A percentile compares a stretch with the other conserved stretches of the same genome.
Conservation (phyloP, 2,113 vertebrate genomes). For the Phoxinus phoxinus region DNA sequence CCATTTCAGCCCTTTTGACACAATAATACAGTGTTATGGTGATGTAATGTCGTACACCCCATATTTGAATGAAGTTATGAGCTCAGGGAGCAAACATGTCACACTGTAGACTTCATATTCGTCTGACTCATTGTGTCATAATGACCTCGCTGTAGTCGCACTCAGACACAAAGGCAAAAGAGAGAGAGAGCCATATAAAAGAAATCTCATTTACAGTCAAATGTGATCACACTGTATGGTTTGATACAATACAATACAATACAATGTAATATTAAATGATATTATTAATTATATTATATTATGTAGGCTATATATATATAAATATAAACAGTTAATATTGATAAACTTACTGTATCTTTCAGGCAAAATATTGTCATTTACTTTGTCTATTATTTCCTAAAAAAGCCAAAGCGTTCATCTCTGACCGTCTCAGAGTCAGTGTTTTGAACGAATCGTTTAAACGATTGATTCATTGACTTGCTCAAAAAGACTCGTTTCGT, state of each 20-base stretch:
- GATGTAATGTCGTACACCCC: constrained; percentile 40
- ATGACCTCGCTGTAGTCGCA: not conserved
- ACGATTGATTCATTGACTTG: not conserved
- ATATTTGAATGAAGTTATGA: constrained; percentile 44
- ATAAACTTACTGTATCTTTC: not conserved
- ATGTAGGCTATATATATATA: too few species aligned
- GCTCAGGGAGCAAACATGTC: constrained; percentile 18
- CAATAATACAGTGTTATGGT: constrained; percentile 37
- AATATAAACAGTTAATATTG: not conserved
- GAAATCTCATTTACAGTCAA: not conserved
- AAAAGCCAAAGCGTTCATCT: not conserved
- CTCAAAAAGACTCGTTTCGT: too few species aligned
- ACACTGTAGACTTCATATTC: constrained; percentile 29
- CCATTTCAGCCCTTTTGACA: constrained; percentile 28
- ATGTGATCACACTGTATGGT: not conserved
- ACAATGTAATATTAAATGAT: too few species aligned
- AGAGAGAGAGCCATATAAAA: constrained; percentile 7
- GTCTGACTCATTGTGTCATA: constrained; percentile 37
- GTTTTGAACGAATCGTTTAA: not conserved
- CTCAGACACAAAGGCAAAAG: not conserved
- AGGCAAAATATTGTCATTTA: not conserved
- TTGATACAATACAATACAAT: too few species aligned
- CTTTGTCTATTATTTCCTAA: not conserved
- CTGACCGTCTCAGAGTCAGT: not conserved
- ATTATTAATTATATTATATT: too few species aligned